phyloP scores from a whole-genome alignment of 2,113 vertebrate genomes.

The Corydoras maculifer region DNA sequence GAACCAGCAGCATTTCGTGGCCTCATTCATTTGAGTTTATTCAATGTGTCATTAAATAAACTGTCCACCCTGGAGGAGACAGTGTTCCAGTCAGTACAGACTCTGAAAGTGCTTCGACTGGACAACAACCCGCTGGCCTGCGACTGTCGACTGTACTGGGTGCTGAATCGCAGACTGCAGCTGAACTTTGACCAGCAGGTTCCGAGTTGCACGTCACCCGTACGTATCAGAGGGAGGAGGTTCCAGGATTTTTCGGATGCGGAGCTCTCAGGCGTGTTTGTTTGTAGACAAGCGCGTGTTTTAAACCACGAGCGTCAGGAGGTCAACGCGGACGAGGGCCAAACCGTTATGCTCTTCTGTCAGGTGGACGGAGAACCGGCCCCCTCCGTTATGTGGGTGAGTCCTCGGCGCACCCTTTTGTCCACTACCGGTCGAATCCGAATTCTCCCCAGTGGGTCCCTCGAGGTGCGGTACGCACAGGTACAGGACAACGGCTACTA shows the following conservation, averaged over 20 bases:
- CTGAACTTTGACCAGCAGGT: slow-evolving; percentile 59
- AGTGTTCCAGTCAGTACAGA: slow-evolving; percentile 66
- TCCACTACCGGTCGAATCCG: slow-evolving; percentile 61
- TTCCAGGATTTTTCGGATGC: slow-evolving; percentile 66
- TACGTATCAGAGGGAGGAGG: slow-evolving; percentile 55
- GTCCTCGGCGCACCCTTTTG: slow-evolving; percentile 59
- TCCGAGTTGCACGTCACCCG: slow-evolving; percentile 65
- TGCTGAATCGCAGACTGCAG: slow-evolving; percentile 54
- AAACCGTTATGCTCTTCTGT: slow-evolving; percentile 67
- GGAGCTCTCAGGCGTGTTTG: slow-evolving; percentile 65
- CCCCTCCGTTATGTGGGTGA: slow-evolving; percentile 70
- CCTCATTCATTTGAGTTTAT: slow-evolving; percentile 59
- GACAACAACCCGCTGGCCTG: slow-evolving; percentile 76
- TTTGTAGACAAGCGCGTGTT: slow-evolving; percentile 69
- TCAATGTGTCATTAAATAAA: slow-evolving; percentile 73
- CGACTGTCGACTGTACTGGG: slow-evolving; percentile 82
- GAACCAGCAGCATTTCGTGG: slow-evolving; percentile 69
- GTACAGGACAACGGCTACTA: slow-evolving; percentile 71
- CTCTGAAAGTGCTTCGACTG: slow-evolving; percentile 67
- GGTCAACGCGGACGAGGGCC: slow-evolving; percentile 67
- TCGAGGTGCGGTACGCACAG: slow-evolving; percentile 75
- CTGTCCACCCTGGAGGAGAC: slow-evolving; percentile 70
- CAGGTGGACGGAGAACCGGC: slow-evolving; percentile 71
- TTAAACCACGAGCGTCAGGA: slow-evolving; percentile 53
- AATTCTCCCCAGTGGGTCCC: slow-evolving; percentile 65